A percentile compares a stretch with the other conserved stretches of the same genome.
Evolutionary conservation across 2,113 vertebrate species (phyloP).

Genomic region (Cryptoleucopteryx plumbea): DNA sequence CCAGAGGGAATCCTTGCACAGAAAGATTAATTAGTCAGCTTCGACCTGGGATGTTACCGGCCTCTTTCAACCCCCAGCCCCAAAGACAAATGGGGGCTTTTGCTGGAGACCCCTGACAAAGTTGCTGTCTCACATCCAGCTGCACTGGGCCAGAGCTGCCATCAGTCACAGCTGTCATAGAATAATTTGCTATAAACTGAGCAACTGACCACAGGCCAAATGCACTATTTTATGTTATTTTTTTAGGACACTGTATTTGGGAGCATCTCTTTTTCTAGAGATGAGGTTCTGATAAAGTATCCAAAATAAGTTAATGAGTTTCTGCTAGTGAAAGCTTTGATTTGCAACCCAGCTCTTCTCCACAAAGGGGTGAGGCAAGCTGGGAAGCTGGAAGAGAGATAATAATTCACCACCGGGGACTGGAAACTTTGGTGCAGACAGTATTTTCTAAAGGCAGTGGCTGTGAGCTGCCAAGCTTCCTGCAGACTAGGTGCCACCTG

Average conservation of each 20-base stretch:
- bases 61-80: background rate
- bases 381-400: background rate
- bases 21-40: background rate
- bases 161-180: background rate
- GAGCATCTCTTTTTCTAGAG: background rate
- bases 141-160: background rate
- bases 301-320: background rate
- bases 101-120: background rate
- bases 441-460: background rate
- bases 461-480: background rate
- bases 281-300: background rate
- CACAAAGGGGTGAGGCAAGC: background rate
- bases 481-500: background rate
- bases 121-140: background rate
- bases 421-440: background rate
- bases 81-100: background rate
- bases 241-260: background rate
- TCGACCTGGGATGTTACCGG: background rate
- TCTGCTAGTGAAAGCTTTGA: background rate
- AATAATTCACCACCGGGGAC: background rate
- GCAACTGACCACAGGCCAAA: background rate
- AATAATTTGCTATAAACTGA: background rate
- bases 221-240: background rate
- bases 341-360: background rate
- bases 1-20: background rate